Conservation (phyloP, 2,888 invertebrate genomes). For the Eustalomyia histrio region DNA sequence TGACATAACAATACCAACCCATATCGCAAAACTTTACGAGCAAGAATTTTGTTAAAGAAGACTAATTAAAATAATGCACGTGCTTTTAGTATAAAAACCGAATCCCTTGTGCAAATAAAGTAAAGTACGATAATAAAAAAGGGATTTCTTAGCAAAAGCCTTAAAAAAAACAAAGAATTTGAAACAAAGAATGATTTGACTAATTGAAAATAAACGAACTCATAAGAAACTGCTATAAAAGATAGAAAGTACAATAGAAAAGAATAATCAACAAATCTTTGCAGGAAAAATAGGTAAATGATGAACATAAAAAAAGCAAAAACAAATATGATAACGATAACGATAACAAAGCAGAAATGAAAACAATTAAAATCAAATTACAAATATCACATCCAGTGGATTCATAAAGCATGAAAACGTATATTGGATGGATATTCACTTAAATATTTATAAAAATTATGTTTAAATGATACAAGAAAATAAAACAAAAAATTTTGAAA, state of each 20-base stretch:
- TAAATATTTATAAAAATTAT: no score
- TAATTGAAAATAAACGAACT: background rate
- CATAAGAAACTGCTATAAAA: background rate
- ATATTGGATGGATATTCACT: no score
- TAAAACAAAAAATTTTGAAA: no score
- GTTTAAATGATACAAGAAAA: no score
- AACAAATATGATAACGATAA: background rate
- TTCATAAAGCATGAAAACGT: no score
- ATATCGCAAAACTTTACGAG: background rate
- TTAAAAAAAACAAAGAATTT: conserved; percentile 3
- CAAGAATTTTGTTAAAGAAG: conserved; percentile 2
- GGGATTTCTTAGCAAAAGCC: background rate
- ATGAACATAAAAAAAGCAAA: background rate
- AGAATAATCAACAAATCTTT: background rate
- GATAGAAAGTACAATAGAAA: background rate
- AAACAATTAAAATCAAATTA: conserved; percentile 3
- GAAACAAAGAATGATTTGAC: no score
- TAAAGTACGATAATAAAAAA: background rate
- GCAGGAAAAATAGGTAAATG: background rate
- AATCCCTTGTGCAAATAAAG: background rate
- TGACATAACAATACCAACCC: background rate
- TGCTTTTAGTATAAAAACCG: conserved; percentile 17
- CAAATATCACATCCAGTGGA: background rate
- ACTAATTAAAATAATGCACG: conserved; percentile 53
- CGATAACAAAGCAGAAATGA: background rate